Percentiles rank a stretch among this genome's conserved stretches.
phyloP scores from a whole-genome alignment of 2,797 vertebrate genomes.

The Heteromormyrus szaboi region DNA sequence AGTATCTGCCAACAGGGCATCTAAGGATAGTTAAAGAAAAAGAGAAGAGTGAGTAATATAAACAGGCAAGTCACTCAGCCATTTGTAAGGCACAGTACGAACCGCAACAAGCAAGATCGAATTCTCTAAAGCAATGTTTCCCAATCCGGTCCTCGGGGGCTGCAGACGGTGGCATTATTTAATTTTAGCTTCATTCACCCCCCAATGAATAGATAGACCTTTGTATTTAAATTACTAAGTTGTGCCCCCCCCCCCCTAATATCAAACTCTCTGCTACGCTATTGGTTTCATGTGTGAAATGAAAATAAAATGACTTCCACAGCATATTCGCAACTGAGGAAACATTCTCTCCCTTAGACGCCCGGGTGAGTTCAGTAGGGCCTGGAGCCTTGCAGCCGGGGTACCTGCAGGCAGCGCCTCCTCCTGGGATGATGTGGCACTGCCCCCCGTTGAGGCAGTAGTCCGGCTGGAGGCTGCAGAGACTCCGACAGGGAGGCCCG shows the following conservation, averaged over 20 bases:
- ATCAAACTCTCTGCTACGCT: neutral
- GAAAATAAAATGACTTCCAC: neutral
- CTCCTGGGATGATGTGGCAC: constrained; percentile 71
- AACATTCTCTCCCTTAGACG: neutral
- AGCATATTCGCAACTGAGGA: neutral
- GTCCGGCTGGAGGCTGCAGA: constrained; percentile 59
- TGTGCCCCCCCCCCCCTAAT: neutral
- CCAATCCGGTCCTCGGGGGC: neutral
- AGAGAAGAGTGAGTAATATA: neutral
- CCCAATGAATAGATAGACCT: neutral
- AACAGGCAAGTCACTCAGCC: neutral
- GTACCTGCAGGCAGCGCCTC: constrained; percentile 85
- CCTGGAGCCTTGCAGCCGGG: neutral
- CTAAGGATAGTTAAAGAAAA: constrained; percentile 46
- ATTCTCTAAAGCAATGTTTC: neutral
- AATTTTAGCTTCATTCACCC: neutral
- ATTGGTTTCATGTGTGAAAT: neutral
- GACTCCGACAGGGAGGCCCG: constrained; percentile 68
- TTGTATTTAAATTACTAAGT: neutral
- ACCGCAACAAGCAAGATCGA: neutral
- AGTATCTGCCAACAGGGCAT: constrained; percentile 69
- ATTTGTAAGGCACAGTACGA: neutral
- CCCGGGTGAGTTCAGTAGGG: neutral
- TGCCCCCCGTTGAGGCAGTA: constrained; percentile 70
- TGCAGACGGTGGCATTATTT: neutral